Percentiles rank a stretch among this genome's conserved stretches.
These are phyloP conservation scores for Channa striata DNA, from an alignment of 2,797 vertebrate species.

Conservation along the genomic window DNA sequence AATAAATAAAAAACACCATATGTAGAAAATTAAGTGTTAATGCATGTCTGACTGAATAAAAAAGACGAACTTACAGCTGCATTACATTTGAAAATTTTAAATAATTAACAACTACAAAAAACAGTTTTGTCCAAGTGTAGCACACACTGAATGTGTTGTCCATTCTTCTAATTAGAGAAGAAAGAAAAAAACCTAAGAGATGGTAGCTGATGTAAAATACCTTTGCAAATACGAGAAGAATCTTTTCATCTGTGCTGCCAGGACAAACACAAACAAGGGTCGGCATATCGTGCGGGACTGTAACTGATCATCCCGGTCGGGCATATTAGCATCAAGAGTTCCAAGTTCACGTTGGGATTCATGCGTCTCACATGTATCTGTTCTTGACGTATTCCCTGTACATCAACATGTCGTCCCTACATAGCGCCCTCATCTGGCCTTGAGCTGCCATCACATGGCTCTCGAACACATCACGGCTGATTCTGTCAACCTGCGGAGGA, in stretches of 20 bases:
- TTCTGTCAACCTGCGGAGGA: slow-evolving; percentile 86
- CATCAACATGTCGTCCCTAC: slow-evolving; percentile 89
- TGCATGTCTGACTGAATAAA: background rate
- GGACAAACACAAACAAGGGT: background rate
- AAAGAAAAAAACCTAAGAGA: background rate
- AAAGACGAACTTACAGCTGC: background rate
- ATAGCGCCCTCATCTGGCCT: slow-evolving; percentile 87
- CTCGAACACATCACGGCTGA: slow-evolving; percentile 89
- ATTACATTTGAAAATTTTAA: slow-evolving; percentile 19
- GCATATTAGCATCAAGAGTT: background rate
- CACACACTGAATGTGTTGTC: background rate
- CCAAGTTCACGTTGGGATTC: background rate
- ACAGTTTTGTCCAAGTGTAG: background rate
- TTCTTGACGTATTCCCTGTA: slow-evolving; percentile 86
- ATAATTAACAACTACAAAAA: slow-evolving; percentile 19
- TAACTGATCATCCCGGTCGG: background rate
- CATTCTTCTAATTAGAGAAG: background rate
- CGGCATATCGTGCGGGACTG: background rate
- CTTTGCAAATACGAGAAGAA: background rate
- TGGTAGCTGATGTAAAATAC: background rate
- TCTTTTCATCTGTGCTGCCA: no score
- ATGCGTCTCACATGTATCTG: slow-evolving; percentile 73
- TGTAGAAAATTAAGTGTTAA: background rate
- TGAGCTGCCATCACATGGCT: slow-evolving; percentile 88
- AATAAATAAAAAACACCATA: slow-evolving; percentile 27